Evolutionary conservation across 2,113 vertebrate genomes (phyloP), one percentile per base, ranked within the genome.

Genomic region (Clarias macrocephalus): DNA sequence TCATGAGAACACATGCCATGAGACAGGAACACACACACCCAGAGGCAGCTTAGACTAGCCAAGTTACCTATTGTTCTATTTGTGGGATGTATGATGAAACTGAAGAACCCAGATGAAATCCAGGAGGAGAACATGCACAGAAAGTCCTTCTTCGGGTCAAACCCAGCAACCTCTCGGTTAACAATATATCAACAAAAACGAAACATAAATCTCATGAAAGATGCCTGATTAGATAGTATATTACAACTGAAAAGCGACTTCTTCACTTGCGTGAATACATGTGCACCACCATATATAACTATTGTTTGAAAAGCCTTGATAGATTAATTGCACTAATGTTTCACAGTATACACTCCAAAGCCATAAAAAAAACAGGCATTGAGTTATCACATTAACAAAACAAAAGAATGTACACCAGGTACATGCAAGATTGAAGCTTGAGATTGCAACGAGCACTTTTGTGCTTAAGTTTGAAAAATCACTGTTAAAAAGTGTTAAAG

Each of bases 351-450:
- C 62, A 85, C 60, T 30, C 81, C 68, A 82, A 85, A 85, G 54
- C 75, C 79, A 83, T 63, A n/a, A n/a, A 42, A 48, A 48, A 42
- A 42, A 85, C 81, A 52, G 25, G 59, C 48, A 77, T 19, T 76
- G 57, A 88, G 48, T 63, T 85, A 86, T 85, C n/a, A 56, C 48
- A 63, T n/a, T 52, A 76, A 89, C 80, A 88, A 88, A 83, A 82
- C 9, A 70, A 85, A 75, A 60, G 18, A 21, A 37, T 37, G 33
- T 3, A 37, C 33, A 37, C 1, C 33, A 37, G 33, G 33, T 37
- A 37, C 33, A 37, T 37, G 33, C 48, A 48, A 65, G 16, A 57
- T 73, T 56, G 21, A 73, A 81, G 81, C 18, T 42, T 57, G 85
- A 33, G 70, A 80, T 18, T 59, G 56, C 42, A 59, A 65, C 3